A percentile compares a stretch with the other conserved stretches of the same genome.
Conservation (phyloP, 2,888 invertebrate genomes). For the Dinocampus coccinellae region DNA sequence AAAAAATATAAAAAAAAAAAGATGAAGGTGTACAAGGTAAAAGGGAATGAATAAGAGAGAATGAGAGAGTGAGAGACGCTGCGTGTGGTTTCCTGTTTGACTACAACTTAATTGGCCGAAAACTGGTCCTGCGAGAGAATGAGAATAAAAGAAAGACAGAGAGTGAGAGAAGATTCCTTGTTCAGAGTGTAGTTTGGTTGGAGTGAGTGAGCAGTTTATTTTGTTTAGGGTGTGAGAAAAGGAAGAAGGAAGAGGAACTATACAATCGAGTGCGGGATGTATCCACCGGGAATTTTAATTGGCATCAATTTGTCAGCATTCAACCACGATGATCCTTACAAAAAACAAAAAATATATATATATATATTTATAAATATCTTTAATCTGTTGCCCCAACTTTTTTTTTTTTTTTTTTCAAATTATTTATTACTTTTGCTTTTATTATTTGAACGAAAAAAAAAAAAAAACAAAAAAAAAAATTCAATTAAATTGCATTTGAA, state of each 20-base stretch:
- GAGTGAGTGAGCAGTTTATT: background rate
- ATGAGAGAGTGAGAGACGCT: constrained; percentile 39
- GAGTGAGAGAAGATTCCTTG: constrained; percentile 9
- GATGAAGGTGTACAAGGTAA: too few relatives aligned
- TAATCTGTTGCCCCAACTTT: too few relatives aligned
- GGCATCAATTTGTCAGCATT: constrained; percentile 56
- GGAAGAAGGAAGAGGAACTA: constrained; percentile 25
- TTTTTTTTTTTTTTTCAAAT: too few relatives aligned
- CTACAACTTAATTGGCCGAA: constrained; percentile 66
- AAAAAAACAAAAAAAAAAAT: background rate
- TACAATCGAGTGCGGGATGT: constrained; percentile 14
- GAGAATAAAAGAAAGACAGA: too few relatives aligned
- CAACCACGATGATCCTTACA: constrained; percentile 5
- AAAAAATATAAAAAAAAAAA: too few relatives aligned
- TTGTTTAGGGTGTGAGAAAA: constrained; percentile 39
- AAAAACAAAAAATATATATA: too few relatives aligned
- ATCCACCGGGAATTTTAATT: constrained; percentile 58
- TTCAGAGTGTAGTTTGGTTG: background rate
- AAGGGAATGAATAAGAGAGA: background rate
- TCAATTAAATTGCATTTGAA: background rate
- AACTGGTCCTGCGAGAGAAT: constrained; percentile 58
- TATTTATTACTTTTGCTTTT: too few relatives aligned
- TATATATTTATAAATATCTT: too few relatives aligned
- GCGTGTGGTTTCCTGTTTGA: constrained; percentile 42
- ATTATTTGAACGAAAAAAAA: too few relatives aligned